Evolutionary conservation across 2,888 invertebrate genomes (phyloP), one percentile per base, ranked within the genome.

Genomic region (Eulithis testata): DNA sequence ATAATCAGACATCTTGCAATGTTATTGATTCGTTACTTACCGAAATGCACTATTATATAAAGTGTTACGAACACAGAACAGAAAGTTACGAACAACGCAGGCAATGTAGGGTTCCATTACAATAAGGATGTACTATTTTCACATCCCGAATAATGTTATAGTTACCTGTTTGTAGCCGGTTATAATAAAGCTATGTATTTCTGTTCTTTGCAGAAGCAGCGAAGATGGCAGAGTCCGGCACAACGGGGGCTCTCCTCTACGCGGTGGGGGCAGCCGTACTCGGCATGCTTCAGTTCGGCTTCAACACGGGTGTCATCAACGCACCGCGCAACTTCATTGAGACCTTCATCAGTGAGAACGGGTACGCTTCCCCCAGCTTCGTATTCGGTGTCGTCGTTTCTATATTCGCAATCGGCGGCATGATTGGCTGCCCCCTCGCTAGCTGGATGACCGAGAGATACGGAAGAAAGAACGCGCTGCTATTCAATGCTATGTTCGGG

Each of bases 351-450:
- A 86, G 82, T 31, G 91, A 94, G 50, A 94, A 94, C 76, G 94
- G 94, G 77, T 81, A 87, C 49, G 90, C 93, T 66, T 82, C 85
- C 54, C 88, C 94, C 40, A 89, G 91, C 65, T 81, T 94, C 47
- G 81, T 95, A 65, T 95, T 94, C 85, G 94, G 95, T 61, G 85
- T 96, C 66, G 95, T 95, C 37, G 97, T 97, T 61, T 94, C 96
- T 72, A 95, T 96, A 73, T 97, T 96, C 83, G 96, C 96, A 56
- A 94, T 96, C 53, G 97, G 97, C 21, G 97, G 97, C 40, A 96
- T 96, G 95, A 89, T 96, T 49, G 97, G 97, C 31, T 96, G 96
- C 60, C 94, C 96, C 49, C 88, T 95, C 55, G 96, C 96, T n/a
- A 96, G 96, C 56, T 95, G 95, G 91, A 93, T 96, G 71, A 95